Base-by-base conservation (phyloP, 2,888 invertebrate species). In the Eurytoma adleriae region DNA sequence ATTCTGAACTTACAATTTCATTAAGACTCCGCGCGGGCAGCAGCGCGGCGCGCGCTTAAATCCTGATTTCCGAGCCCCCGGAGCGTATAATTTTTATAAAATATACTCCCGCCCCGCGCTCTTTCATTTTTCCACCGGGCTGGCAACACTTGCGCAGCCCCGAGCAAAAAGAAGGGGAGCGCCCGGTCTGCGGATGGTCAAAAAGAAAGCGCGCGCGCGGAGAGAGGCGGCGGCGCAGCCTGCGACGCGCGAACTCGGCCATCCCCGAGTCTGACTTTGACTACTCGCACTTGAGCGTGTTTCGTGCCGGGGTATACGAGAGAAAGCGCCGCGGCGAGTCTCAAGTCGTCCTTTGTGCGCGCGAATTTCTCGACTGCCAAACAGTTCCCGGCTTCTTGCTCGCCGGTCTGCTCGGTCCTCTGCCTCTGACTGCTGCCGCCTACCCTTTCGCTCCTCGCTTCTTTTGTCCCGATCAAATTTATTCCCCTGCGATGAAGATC, bases 61-160 rank as follows among this genome's bases (percentile, higher is more conserved):
- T 72, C 30, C 61, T 72, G 67, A 67, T 78, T 50, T 72, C 24
- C 20, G 59, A 13, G 40, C 20, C 40, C 56, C 14, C 24, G 52
- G 67, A 30, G 66, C 57, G 56, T 48, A 57, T 64, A 48, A 79
- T 69, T 62, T 56, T 27, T 62, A 64, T 74, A 62, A 69, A 69
- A 69, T 73, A 62, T 18, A 20, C 40, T 66, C 40, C 30, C 56
- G 57, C 54, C 73, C 48, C 18, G 14, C 54, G 3, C 76, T 62
- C 70, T 18, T 48, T 80, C 73, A 77, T 81, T 78, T 81, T 81
- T 67, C 71, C 70, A 79, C 56, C 71, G 50, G 81, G 80, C 83
- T 83, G 74, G 56, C 40, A 27, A 64, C 59, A 59, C 56, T 62
- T 30, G 40, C 12, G 40, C n/a, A n/a, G 18, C 13, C 13, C 7